A percentile compares a stretch with the other conserved stretches of the same genome.
phyloP scores from a whole-genome alignment of 1,140 invertebrate species.

The Aphelinus certus region DNA sequence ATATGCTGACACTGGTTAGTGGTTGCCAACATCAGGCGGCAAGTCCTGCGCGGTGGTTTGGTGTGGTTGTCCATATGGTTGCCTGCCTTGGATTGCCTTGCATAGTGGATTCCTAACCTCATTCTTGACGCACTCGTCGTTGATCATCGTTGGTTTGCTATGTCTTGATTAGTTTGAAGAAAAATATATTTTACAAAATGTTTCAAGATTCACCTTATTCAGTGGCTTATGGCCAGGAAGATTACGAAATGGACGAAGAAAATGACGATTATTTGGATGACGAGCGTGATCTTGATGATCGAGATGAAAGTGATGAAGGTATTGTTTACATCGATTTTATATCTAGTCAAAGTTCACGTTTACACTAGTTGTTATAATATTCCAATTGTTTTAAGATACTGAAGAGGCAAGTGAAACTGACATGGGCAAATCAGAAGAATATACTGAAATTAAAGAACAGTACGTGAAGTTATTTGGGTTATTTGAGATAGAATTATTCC shows the following conservation, averaged over 20 bases:
- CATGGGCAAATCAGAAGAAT: constrained; percentile 81
- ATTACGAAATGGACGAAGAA: constrained; percentile 65
- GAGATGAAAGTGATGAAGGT: constrained; percentile 68
- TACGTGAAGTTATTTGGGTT: constrained; percentile 64
- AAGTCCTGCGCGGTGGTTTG: no score
- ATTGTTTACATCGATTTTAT: background rate
- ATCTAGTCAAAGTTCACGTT: background rate
- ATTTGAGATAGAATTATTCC: constrained; percentile 2
- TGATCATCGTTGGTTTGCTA: no score
- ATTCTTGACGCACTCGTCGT: no score
- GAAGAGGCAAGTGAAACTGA: constrained; percentile 92
- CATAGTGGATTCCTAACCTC: no score
- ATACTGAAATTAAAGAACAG: constrained; percentile 91
- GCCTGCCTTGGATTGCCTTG: no score
- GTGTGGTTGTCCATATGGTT: no score
- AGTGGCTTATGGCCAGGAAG: constrained; percentile 58
- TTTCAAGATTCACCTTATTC: constrained; percentile 49
- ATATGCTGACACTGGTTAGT: no score
- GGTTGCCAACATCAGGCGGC: no score
- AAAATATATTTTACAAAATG: constrained; percentile 82
- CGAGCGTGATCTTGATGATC: constrained; percentile 60
- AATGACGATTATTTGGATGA: constrained; percentile 64
- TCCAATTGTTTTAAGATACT: constrained; percentile 73
- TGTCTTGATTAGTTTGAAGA: no score
- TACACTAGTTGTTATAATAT: background rate